phyloP scores from a whole-genome alignment of 2,797 vertebrate species.

The Babyrousa celebensis region DNA sequence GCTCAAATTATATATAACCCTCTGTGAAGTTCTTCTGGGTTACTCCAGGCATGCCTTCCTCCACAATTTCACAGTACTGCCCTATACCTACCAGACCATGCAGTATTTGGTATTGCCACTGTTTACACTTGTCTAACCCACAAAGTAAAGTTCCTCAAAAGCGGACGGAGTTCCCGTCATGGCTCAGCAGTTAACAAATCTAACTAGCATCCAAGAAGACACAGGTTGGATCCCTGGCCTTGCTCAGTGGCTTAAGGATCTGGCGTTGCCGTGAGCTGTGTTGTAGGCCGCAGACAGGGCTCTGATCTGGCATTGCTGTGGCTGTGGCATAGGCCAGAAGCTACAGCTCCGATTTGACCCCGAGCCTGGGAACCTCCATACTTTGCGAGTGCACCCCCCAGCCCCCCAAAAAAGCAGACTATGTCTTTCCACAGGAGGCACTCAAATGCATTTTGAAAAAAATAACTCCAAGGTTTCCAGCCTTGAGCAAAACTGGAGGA shows the following conservation, averaged over 20 bases:
- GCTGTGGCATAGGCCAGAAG: no score
- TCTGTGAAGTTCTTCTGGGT: slow-evolving; percentile 20
- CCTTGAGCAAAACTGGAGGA: neutral
- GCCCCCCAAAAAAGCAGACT: neutral
- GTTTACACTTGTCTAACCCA: slow-evolving; percentile 13
- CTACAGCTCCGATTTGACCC: no score
- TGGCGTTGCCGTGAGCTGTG: no score
- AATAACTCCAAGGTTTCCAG: slow-evolving; percentile 43
- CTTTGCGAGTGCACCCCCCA: no score
- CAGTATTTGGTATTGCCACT: neutral
- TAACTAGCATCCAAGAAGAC: no score
- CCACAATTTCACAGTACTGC: neutral
- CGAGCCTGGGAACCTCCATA: no score
- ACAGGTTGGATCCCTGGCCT: no score
- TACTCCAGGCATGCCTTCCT: slow-evolving; percentile 19
- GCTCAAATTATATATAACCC: slow-evolving; percentile 38
- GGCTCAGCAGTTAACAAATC: no score
- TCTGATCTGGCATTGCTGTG: no score
- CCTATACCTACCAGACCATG: neutral
- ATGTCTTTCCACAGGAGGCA: neutral
- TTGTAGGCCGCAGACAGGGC: no score
- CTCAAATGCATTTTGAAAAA: slow-evolving; percentile 29
- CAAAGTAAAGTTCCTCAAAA: slow-evolving; percentile 13
- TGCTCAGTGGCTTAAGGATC: no score
- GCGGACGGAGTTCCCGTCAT: no score